Conservation (phyloP, 2,797 vertebrate genomes). For the Spinibarbus caldwelli region DNA sequence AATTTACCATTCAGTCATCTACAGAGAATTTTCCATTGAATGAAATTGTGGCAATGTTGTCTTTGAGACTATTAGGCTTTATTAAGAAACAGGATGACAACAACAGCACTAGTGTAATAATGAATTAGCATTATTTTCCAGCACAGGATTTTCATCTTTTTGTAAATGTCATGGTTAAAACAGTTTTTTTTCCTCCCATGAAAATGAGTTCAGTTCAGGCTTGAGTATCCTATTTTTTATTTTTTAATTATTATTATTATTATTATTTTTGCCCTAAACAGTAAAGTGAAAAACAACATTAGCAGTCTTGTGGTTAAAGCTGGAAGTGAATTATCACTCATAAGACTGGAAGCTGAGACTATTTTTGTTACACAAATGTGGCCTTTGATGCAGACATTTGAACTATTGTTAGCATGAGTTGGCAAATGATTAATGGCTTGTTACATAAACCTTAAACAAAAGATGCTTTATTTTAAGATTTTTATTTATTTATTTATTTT, state of each 20-base stretch:
- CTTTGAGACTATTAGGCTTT: conserved; percentile 34
- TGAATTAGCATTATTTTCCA: conserved; percentile 17
- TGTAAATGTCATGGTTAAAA: background rate
- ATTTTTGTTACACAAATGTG: conserved; percentile 31
- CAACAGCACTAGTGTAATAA: conserved; percentile 24
- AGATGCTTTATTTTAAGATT: background rate
- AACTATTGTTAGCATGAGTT: background rate
- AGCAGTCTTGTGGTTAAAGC: background rate
- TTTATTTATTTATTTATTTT: no score
- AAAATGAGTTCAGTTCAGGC: background rate
- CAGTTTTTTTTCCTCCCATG: background rate
- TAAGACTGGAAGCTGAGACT: background rate
- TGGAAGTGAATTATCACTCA: conserved; percentile 9
- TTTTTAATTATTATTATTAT: no score
- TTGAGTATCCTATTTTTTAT: background rate
- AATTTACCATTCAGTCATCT: conserved; percentile 22
- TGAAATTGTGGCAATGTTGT: conserved; percentile 31
- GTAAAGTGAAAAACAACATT: background rate
- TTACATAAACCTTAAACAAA: conserved; percentile 17
- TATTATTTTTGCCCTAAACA: background rate
- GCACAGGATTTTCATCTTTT: background rate
- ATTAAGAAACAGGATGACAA: conserved; percentile 35
- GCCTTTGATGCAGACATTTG: conserved; percentile 1
- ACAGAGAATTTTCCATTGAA: conserved; percentile 24
- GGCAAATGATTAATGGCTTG: background rate